phyloP scores from a whole-genome alignment of 92 coral and sea anemone genomes.

The Paragorgia papillata region DNA sequence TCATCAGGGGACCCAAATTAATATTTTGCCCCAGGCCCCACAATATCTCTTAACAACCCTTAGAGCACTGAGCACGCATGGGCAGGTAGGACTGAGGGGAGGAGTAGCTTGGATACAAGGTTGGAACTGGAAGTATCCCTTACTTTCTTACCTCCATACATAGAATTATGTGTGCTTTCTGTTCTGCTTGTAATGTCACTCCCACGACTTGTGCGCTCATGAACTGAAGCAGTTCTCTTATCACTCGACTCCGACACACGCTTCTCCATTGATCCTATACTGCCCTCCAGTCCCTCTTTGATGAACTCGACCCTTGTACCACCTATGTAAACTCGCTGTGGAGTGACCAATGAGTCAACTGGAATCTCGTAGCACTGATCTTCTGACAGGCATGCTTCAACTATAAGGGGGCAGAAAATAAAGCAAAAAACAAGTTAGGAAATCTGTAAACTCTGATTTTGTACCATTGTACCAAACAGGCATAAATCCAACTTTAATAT shows the following conservation, averaged over 20 bases:
- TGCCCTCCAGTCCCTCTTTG: neutral
- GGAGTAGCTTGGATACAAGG: too few relatives aligned
- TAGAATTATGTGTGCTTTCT: slow-evolving; percentile 7
- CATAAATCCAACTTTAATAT: too few relatives aligned
- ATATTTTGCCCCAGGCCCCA: too few relatives aligned
- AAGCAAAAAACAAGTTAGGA: neutral
- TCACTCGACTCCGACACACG: slow-evolving; percentile 4
- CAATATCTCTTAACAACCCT: too few relatives aligned
- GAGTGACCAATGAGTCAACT: slow-evolving; percentile 70
- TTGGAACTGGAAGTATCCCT: too few relatives aligned
- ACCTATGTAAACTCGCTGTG: slow-evolving; percentile 67
- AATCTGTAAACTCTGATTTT: too few relatives aligned
- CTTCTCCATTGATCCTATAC: neutral
- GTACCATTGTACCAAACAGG: too few relatives aligned
- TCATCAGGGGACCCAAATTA: too few relatives aligned
- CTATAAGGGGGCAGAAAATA: neutral
- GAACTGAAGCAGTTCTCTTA: slow-evolving; percentile 1
- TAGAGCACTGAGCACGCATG: too few relatives aligned
- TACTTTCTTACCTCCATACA: slow-evolving; percentile 13
- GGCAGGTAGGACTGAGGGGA: too few relatives aligned
- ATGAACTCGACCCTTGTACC: slow-evolving; percentile 50
- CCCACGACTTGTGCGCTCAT: neutral
- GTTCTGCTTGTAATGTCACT: slow-evolving; percentile 9
- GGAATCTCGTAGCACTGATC: slow-evolving; percentile 92
- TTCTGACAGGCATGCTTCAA: slow-evolving; percentile 69